Conservation (phyloP, 2,888 invertebrate species). For the Morinoia aosen region DNA sequence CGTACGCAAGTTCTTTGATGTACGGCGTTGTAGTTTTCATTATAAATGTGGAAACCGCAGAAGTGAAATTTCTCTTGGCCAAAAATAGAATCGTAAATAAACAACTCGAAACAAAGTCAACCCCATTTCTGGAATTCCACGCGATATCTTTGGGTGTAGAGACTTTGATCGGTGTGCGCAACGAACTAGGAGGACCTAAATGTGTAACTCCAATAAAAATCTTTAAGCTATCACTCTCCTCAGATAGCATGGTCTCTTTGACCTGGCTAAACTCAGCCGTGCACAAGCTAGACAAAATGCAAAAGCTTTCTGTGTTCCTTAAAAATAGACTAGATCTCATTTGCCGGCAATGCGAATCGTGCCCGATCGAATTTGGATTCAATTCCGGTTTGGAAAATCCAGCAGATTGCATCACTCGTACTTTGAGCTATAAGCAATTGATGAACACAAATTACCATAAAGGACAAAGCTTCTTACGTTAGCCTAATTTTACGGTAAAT, state of each 20-base stretch:
- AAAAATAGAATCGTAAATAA: not conserved
- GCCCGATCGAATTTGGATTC: not conserved
- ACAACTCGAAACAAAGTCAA: not conserved
- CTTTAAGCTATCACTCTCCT: not conserved
- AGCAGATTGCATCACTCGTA: slow-evolving; percentile 20
- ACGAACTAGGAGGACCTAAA: not conserved
- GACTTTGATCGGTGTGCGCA: not conserved
- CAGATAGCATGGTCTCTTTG: not conserved
- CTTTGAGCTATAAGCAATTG: not conserved
- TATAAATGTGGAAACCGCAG: not conserved
- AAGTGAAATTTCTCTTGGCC: not conserved
- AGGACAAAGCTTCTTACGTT: not conserved
- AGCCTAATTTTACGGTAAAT: too few species aligned
- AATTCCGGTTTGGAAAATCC: not conserved
- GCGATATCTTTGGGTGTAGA: not conserved
- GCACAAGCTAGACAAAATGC: not conserved
- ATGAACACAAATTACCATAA: not conserved
- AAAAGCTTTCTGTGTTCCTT: not conserved
- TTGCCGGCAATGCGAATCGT: not conserved
- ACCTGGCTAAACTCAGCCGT: not conserved
- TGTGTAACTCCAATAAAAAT: not conserved
- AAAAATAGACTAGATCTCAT: not conserved
- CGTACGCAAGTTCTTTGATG: not conserved
- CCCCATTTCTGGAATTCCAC: not conserved
- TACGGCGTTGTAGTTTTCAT: not conserved